These are phyloP conservation scores for Pomatostomus ruficeps DNA, from an alignment of 2,113 vertebrate species.

Conservation along the genomic window DNA sequence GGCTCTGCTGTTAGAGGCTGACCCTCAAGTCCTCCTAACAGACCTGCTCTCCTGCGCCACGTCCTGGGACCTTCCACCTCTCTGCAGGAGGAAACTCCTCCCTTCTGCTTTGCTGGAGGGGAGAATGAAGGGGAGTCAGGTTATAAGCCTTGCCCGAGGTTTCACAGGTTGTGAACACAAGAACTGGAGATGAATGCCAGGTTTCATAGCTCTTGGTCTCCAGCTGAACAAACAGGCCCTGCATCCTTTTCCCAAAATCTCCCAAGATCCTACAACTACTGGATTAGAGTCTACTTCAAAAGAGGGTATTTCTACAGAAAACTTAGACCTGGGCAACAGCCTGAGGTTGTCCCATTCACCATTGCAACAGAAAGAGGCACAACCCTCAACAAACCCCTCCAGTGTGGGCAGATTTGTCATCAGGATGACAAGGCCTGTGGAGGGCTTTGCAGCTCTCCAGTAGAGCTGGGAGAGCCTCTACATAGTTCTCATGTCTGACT, in stretches of 20 bases:
- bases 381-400: neutral
- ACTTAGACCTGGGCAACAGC: neutral
- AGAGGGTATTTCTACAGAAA: neutral
- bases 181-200: neutral
- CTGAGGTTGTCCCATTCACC: neutral
- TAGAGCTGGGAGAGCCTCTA: neutral
- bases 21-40: conserved; percentile 37
- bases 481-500: conserved; percentile 32
- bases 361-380: neutral
- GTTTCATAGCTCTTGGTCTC: neutral
- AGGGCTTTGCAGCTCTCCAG: neutral
- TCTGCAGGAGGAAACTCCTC: conserved; percentile 38
- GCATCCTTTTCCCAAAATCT: neutral
- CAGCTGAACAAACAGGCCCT: neutral
- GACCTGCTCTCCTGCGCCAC: conserved; percentile 33
- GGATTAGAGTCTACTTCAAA: neutral
- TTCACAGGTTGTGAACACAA: conserved; percentile 13
- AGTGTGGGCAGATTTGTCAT: neutral
- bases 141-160: conserved; percentile 26
- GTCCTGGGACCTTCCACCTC: conserved; percentile 42
- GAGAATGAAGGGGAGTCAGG: conserved; percentile 1
- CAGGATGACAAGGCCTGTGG: neutral
- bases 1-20: conserved; percentile 7
- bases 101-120: conserved; percentile 38
- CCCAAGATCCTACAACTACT: neutral